Percentiles rank a stretch among this genome's conserved stretches.
phyloP scores from a whole-genome alignment of 2,888 invertebrate species.

The Temnothorax rugatulus region DNA sequence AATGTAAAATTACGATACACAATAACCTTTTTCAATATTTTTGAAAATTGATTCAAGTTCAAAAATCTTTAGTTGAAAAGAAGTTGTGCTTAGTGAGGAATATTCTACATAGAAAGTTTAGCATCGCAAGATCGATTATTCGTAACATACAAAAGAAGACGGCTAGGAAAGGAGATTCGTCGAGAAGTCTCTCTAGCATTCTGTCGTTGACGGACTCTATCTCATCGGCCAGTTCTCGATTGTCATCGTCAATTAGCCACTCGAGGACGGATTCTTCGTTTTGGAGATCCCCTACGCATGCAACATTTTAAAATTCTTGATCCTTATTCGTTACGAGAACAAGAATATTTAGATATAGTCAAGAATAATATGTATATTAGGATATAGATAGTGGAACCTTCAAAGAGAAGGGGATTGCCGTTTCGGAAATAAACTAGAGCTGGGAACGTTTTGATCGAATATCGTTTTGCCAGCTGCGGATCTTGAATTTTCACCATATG shows the following conservation, averaged over 20 bases:
- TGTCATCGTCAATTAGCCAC: constrained; percentile 97
- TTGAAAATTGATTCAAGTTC: not conserved
- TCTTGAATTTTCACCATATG: constrained; percentile 98
- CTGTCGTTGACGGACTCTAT: constrained; percentile 96
- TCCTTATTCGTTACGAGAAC: not conserved
- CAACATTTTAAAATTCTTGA: not conserved
- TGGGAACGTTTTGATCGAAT: constrained; percentile 97
- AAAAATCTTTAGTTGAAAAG: not conserved
- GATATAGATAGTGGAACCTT: constrained; percentile 85
- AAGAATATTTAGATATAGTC: constrained; percentile 10
- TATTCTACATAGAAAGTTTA: not conserved
- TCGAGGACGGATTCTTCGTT: constrained; percentile 97
- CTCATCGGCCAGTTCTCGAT: constrained; percentile 96
- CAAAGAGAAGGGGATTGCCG: constrained; percentile 89
- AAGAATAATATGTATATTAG: not conserved
- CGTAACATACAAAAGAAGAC: constrained; percentile 95
- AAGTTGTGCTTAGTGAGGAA: not conserved
- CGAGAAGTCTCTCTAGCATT: constrained; percentile 94
- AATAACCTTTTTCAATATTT: not conserved
- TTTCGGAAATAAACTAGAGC: constrained; percentile 96
- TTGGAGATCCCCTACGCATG: constrained; percentile 92
- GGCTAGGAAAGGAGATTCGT: constrained; percentile 94
- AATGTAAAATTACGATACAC: not conserved
- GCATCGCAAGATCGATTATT: not conserved
- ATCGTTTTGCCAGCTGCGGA: constrained; percentile 95